Evolutionary conservation across 92 coral and sea anemone genomes (phyloP).

Genomic region (Actinostola sp.): DNA sequence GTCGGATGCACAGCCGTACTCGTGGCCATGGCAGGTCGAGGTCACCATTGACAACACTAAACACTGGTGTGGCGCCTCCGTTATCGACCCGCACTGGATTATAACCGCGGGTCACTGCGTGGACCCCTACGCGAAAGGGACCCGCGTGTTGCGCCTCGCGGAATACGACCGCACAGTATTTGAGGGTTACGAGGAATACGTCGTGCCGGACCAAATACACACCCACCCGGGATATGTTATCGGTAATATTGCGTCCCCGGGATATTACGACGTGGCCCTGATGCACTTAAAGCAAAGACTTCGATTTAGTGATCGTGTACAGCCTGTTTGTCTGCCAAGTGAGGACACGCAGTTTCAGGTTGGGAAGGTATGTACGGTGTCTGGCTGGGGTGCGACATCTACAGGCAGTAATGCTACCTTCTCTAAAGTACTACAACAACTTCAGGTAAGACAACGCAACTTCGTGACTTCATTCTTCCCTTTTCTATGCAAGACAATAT

Average conservation of each 20-base stretch:
- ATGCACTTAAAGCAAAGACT: slow-evolving; percentile 73
- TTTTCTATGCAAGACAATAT: too few relatives aligned
- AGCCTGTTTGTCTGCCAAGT: slow-evolving; percentile 86
- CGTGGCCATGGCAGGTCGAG: slow-evolving; percentile 90
- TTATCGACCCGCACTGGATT: slow-evolving; percentile 80
- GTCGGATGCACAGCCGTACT: slow-evolving; percentile 54
- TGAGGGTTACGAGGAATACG: slow-evolving; percentile 80
- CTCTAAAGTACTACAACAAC: slow-evolving; percentile 65
- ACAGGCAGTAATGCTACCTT: slow-evolving; percentile 46
- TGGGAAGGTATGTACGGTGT: slow-evolving; percentile 64
- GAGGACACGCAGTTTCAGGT: slow-evolving; percentile 47
- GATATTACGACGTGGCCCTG: slow-evolving; percentile 86
- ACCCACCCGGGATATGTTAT: slow-evolving; percentile 71
- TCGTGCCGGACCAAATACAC: slow-evolving; percentile 53
- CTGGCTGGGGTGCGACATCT: slow-evolving; percentile 84
- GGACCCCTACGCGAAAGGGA: slow-evolving; percentile 23
- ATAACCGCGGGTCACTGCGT: slow-evolving; percentile 83
- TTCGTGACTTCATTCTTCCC: too few relatives aligned
- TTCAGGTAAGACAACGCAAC: too few relatives aligned
- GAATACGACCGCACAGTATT: slow-evolving; percentile 68
- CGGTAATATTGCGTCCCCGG: slow-evolving; percentile 53
- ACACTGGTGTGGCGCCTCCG: slow-evolving; percentile 75
- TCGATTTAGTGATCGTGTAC: slow-evolving; percentile 70
- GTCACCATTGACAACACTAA: slow-evolving; percentile 38
- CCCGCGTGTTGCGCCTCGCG: slow-evolving; percentile 59